phyloP scores from a whole-genome alignment of 2,888 invertebrate genomes.

The Oscheius onirici region DNA sequence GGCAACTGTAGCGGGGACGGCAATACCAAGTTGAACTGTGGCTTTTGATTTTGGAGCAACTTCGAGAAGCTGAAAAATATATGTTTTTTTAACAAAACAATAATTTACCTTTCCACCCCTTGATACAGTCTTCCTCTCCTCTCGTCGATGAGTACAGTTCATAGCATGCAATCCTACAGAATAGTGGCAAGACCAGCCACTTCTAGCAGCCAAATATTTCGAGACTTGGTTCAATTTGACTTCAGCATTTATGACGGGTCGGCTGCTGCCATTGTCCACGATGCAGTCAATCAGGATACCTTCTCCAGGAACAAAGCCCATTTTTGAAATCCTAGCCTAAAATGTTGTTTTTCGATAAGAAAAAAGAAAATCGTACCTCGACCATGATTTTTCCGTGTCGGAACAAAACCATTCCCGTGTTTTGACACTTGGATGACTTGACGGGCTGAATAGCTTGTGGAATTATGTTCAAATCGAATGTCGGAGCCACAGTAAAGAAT shows the following conservation, averaged over 20 bases:
- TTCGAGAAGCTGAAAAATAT: slow-evolving; percentile 2
- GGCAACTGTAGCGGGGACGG: slow-evolving; percentile 41
- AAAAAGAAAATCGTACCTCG: neutral
- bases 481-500: slow-evolving; percentile 30
- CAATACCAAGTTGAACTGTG: neutral
- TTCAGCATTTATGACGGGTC: slow-evolving; percentile 37
- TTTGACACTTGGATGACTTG: slow-evolving; percentile 2
- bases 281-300: slow-evolving; percentile 41
- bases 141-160: slow-evolving; percentile 15
- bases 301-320: slow-evolving; percentile 50
- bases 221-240: slow-evolving; percentile 25
- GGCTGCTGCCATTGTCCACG: slow-evolving; percentile 40
- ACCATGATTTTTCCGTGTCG: slow-evolving; percentile 27
- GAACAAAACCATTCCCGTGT: slow-evolving; percentile 32
- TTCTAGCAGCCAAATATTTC: slow-evolving; percentile 16
- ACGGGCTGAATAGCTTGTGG: slow-evolving; percentile 25
- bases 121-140: slow-evolving; percentile 12
- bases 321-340: slow-evolving; percentile 41
- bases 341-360: neutral
- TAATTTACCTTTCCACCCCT: neutral
- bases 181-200: slow-evolving; percentile 21
- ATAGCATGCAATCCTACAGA: neutral
- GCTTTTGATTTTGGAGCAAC: slow-evolving; percentile 26
- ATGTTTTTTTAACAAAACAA: neutral
- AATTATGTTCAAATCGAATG: slow-evolving; percentile 29